phyloP scores from a whole-genome alignment of 2,797 vertebrate genomes.

The Syngnathus rostellatus region DNA sequence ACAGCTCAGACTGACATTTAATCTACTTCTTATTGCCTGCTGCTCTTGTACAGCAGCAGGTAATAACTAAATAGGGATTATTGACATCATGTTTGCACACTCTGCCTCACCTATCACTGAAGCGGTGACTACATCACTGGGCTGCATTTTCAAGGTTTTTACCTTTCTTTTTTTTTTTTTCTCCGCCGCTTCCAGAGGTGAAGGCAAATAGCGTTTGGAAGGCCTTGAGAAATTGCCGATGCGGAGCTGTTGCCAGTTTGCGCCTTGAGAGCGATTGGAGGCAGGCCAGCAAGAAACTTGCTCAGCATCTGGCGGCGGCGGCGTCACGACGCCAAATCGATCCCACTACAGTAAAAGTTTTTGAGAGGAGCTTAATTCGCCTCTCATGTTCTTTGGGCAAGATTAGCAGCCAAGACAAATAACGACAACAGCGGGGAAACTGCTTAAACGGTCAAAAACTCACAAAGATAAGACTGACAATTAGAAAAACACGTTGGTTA shows the following conservation, averaged over 20 bases:
- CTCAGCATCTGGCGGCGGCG: not conserved
- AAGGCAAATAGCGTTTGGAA: not conserved
- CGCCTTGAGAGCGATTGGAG: not conserved
- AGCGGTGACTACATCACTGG: not conserved
- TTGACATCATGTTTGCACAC: conserved; percentile 5
- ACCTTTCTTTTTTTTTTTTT: too few species aligned
- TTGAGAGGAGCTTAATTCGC: not conserved
- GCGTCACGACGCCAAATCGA: not conserved
- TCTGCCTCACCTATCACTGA: not conserved
- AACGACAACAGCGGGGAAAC: not conserved
- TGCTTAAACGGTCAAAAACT: not conserved
- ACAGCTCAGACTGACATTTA: conserved; percentile 7
- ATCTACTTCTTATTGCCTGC: conserved; percentile 33
- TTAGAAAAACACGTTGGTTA: too few species aligned
- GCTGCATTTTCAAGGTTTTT: not conserved
- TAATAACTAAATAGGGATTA: conserved; percentile 27
- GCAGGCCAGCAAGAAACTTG: not conserved
- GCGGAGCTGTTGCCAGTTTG: not conserved
- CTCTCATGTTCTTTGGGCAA: not conserved
- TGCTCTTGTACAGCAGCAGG: conserved; percentile 22
- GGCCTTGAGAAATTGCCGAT: not conserved
- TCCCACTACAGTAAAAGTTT: not conserved
- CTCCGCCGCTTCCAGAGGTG: not conserved
- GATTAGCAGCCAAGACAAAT: not conserved
- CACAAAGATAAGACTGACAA: not conserved